A percentile compares a stretch with the other conserved stretches of the same genome.
Conservation (phyloP, 2,797 vertebrate species). For the Chiropotes sagulatus region DNA sequence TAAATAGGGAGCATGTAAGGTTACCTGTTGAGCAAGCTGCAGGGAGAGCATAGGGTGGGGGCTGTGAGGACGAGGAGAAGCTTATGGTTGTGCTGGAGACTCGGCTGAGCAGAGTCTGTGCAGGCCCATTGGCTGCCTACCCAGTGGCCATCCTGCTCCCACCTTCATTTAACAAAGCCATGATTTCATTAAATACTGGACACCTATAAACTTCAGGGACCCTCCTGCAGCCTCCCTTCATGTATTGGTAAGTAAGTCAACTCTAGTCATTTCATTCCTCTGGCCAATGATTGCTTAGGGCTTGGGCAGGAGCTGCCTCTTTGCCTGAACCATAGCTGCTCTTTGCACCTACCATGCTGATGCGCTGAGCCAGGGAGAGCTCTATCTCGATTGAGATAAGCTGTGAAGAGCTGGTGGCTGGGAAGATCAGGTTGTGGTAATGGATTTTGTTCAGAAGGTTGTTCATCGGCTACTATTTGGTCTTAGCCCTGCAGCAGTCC, state of each 20-base stretch:
- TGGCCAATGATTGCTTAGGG: not conserved
- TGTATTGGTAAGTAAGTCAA: not conserved
- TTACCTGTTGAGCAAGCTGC: not conserved
- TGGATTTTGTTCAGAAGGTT: conserved; percentile 90
- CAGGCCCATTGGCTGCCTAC: not conserved
- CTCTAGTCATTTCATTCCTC: not conserved
- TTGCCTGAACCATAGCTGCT: not conserved
- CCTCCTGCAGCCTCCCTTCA: not conserved
- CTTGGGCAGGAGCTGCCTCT: not conserved
- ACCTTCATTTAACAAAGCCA: not conserved
- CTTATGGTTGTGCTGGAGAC: not conserved
- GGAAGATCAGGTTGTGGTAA: conserved; percentile 98
- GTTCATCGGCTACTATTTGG: conserved; percentile 95
- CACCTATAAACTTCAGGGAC: not conserved
- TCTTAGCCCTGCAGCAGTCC: conserved; percentile 87
- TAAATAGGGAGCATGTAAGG: not conserved
- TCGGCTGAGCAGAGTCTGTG: not conserved
- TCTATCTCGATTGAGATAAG: conserved; percentile 92
- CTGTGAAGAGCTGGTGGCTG: conserved; percentile 92
- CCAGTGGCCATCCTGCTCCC: not conserved
- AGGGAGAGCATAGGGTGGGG: not conserved
- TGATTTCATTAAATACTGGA: not conserved
- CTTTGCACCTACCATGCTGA: conserved; percentile 92
- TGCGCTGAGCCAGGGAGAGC: conserved; percentile 95
- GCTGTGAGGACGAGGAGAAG: not conserved